These are phyloP conservation scores for Zaprionus nigranus DNA, from an alignment of 1,140 invertebrate species.

Conservation along the genomic window DNA sequence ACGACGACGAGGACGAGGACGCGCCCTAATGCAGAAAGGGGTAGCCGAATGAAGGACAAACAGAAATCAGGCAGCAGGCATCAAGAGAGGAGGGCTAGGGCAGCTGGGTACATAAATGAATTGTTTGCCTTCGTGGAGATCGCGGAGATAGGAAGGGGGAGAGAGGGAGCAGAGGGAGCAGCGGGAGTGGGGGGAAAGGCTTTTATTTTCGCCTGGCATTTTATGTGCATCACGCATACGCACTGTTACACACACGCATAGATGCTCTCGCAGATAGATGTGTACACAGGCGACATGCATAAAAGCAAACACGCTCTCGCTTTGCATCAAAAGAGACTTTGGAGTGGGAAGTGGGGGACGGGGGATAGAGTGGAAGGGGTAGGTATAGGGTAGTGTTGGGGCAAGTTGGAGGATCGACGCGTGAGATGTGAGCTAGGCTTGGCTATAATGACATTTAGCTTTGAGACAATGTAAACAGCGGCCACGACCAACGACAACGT, in stretches of 20 bases:
- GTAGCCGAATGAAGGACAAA: conserved; percentile 70
- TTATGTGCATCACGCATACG: conserved; percentile 82
- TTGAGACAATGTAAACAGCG: conserved; percentile 80
- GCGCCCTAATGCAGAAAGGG: conserved; percentile 39
- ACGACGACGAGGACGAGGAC: not conserved
- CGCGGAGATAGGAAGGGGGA: not conserved
- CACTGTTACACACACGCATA: conserved; percentile 70
- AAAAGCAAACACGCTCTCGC: conserved; percentile 65
- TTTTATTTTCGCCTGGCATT: conserved; percentile 81
- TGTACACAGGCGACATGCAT: conserved; percentile 63
- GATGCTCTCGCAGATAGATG: conserved; percentile 62
- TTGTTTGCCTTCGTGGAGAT: conserved; percentile 45
- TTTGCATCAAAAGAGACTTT: conserved; percentile 65
- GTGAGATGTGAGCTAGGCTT: conserved; percentile 8
- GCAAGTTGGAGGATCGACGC: not conserved
- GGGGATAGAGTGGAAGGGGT: not conserved
- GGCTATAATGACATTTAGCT: conserved; percentile 81
- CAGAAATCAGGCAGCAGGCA: conserved; percentile 74
- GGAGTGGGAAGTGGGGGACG: not conserved
- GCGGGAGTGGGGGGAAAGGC: conserved; percentile 43
- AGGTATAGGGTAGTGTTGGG: not conserved
- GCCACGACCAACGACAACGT: conserved; percentile 42
- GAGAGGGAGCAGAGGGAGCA: not conserved
- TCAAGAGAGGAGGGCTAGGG: conserved; percentile 9
- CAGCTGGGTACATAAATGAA: conserved; percentile 70